These are phyloP conservation scores for Monochamus saltuarius DNA, from an alignment of 1,140 invertebrate species.

Conservation along the genomic window DNA sequence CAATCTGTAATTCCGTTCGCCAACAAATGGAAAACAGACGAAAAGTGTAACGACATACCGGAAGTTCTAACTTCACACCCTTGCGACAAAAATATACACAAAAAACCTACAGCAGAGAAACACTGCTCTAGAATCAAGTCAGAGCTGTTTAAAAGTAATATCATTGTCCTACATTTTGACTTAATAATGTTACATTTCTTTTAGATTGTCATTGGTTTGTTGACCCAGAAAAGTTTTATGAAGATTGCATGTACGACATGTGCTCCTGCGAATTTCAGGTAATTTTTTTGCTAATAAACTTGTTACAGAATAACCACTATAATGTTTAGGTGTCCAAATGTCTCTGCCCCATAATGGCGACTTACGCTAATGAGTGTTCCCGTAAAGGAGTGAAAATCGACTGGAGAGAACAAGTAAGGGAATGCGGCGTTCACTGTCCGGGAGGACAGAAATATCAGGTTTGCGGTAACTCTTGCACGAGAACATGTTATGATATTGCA, in stretches of 20 bases:
- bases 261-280: slow-evolving; percentile 71
- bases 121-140: slow-evolving; percentile 69
- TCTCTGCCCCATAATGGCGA: slow-evolving; percentile 76
- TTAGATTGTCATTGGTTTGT: slow-evolving; percentile 58
- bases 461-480: slow-evolving; percentile 73
- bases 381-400: slow-evolving; percentile 65
- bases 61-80: slow-evolving; percentile 61
- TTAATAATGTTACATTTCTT: slow-evolving; percentile 9
- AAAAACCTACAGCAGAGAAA: slow-evolving; percentile 66
- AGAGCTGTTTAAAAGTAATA: slow-evolving; percentile 65
- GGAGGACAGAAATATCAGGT: slow-evolving; percentile 77
- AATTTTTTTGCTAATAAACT: not conserved
- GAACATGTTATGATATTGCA: slow-evolving; percentile 68
- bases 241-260: slow-evolving; percentile 83
- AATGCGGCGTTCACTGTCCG: slow-evolving; percentile 78
- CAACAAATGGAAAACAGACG: slow-evolving; percentile 84
- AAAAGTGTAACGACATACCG: slow-evolving; percentile 65
- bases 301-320: not conserved
- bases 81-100: slow-evolving; percentile 70
- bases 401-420: slow-evolving; percentile 74
- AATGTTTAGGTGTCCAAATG: slow-evolving; percentile 60
- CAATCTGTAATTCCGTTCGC: slow-evolving; percentile 74
- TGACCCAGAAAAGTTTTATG: slow-evolving; percentile 74
- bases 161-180: no score
- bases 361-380: slow-evolving; percentile 80